Conservation (phyloP, 2,888 invertebrate species). For the Bembecia ichneumoniformis region DNA sequence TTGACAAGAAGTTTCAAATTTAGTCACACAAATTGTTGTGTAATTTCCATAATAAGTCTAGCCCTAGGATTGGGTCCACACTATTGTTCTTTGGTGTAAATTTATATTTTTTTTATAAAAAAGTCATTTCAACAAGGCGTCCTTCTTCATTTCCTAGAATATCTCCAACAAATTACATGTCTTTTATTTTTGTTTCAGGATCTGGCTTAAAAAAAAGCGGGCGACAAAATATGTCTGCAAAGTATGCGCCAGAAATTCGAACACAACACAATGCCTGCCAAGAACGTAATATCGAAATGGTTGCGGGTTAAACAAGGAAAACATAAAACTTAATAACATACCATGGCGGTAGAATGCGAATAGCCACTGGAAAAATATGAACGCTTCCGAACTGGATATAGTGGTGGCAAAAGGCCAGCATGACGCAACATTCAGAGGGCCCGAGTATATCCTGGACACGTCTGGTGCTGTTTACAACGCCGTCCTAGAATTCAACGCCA, state of each 20-base stretch:
- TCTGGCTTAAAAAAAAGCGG: constrained; percentile 24
- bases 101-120: no score
- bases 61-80: no score
- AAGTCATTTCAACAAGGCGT: no score
- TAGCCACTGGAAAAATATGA: constrained; percentile 62
- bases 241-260: constrained; percentile 54
- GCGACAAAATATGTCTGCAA: constrained; percentile 44
- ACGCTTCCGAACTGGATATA: constrained; percentile 49
- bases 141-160: no score
- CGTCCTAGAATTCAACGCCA: constrained; percentile 44
- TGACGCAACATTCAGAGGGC: constrained; percentile 39
- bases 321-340: constrained; percentile 63
- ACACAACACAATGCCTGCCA: constrained; percentile 62
- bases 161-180: constrained; percentile 1
- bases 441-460: constrained; percentile 40
- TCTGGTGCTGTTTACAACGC: constrained; percentile 32
- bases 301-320: constrained; percentile 62
- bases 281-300: constrained; percentile 67
- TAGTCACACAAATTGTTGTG: no score
- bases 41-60: no score
- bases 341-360: constrained; percentile 57
- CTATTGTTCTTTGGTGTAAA: no score
- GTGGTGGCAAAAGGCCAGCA: constrained; percentile 61
- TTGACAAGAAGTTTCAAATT: no score
- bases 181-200: constrained; percentile 47